Evolutionary conservation across 2,113 vertebrate genomes (phyloP).

Genomic region (Pachycephala philippinensis): DNA sequence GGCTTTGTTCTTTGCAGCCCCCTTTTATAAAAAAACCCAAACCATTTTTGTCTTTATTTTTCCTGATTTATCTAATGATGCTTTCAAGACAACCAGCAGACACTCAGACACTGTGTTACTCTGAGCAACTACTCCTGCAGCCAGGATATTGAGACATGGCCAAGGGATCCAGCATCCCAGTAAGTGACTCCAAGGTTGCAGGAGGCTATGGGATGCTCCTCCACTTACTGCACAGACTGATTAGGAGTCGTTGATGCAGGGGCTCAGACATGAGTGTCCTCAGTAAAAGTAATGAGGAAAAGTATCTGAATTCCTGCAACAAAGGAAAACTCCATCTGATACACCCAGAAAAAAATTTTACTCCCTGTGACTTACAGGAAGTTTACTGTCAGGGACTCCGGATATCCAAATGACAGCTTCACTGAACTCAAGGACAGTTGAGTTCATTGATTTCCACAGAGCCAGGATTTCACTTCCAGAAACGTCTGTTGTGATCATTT

Average conservation of each 20-base stretch:
- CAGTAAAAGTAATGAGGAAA: neutral
- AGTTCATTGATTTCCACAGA: neutral
- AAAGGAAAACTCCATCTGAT: neutral
- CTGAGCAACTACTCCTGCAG: neutral
- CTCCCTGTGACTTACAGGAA: neutral
- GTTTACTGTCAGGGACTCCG: neutral
- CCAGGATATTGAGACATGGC: neutral
- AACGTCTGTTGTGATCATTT: neutral
- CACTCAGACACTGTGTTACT: neutral
- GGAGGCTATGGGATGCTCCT: neutral
- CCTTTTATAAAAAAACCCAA: neutral
- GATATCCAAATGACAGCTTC: neutral
- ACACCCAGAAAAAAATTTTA: neutral
- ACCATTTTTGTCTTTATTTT: neutral
- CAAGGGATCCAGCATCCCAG: neutral
- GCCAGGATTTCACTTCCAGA: neutral
- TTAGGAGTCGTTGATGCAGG: neutral
- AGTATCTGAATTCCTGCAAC: neutral
- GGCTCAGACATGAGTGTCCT: neutral
- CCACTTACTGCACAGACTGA: neutral
- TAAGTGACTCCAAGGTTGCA: neutral
- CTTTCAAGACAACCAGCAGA: neutral
- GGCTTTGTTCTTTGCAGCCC: neutral
- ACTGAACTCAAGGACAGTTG: neutral
- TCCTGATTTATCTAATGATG: neutral